Evolutionary conservation across 1,140 invertebrate species (phyloP).

Genomic region (Pentalonia nigronervosa): DNA sequence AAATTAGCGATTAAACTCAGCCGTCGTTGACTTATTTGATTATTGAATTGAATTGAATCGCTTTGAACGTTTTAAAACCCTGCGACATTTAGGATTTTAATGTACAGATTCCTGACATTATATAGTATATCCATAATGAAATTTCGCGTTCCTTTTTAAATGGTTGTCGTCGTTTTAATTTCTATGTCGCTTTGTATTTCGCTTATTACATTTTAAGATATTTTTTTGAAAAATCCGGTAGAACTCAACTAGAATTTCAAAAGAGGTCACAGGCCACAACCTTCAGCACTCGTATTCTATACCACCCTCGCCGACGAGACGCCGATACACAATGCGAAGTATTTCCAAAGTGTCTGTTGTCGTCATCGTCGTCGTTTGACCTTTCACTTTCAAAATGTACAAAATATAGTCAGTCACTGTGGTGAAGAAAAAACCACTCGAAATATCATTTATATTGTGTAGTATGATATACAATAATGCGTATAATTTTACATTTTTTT

Average conservation of each 20-base stretch:
- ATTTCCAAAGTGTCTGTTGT: not conserved
- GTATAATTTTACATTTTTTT: not conserved
- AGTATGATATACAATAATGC: not conserved
- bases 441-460: not conserved
- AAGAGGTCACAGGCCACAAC: not conserved
- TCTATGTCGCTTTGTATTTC: not conserved
- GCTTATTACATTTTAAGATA: not conserved
- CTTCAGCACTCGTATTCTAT: not conserved
- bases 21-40: not conserved
- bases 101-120: not conserved
- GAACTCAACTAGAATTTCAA: not conserved
- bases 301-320: not conserved
- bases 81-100: not conserved
- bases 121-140: not conserved
- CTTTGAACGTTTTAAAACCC: not conserved
- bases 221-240: not conserved
- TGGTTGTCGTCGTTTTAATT: not conserved
- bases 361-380: not conserved
- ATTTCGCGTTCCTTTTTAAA: not conserved
- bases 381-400: not conserved
- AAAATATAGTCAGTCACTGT: not conserved
- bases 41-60: too few relatives aligned
- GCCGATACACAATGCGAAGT: not conserved
- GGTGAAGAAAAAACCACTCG: not conserved
- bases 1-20: not conserved